Evolutionary conservation across 2,888 invertebrate species (phyloP), one percentile per base, ranked within the genome.

Genomic region (Dryocosmus kuriphilus): DNA sequence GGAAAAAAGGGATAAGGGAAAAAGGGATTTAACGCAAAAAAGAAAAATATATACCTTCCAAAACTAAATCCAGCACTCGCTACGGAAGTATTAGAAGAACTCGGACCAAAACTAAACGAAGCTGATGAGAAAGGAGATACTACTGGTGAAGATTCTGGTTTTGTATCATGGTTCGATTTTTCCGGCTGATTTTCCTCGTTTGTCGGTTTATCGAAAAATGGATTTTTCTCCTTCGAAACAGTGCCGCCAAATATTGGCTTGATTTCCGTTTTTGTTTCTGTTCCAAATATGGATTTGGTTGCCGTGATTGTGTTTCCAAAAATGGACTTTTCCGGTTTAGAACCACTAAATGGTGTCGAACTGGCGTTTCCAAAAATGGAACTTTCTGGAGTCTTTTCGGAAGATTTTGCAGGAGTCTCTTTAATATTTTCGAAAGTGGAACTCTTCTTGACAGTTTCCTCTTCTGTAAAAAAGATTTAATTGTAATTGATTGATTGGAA

Each of bases 21-120:
- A n/a, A n/a, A n/a, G n/a, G n/a, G n/a, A n/a, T n/a, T n/a, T n/a
- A n/a, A n/a, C n/a, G n/a, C n/a, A n/a, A n/a, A n/a, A n/a, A n/a
- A n/a, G 3, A 55, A 55, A 22, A 9, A 24, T 38, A 79, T 79
- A 82, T 87, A 91, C 91, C 89, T 92, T 73, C 94, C 94, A 89
- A 96, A 95, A 81, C 94, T 94, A 88, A 95, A 95, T 71, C 94
- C 92, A 65, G 92, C 90, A 32, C 90, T 87, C 6, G 90, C 82
- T 11, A 89, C 84, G 77, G 84, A 89, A 1, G 86, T 84, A 0
- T 87, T 84, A 41, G 86, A 86, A 8, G 89, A 89, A 77, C 88
- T 88, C 77, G 89, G 90, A 46, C 92, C 91, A 77, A 92, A 92
- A 81, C 90, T 91, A 74, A 92, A 92, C 3, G 88, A 88, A 22